Conservation (phyloP, 2,113 vertebrate species). For the Ifrita kowaldi region DNA sequence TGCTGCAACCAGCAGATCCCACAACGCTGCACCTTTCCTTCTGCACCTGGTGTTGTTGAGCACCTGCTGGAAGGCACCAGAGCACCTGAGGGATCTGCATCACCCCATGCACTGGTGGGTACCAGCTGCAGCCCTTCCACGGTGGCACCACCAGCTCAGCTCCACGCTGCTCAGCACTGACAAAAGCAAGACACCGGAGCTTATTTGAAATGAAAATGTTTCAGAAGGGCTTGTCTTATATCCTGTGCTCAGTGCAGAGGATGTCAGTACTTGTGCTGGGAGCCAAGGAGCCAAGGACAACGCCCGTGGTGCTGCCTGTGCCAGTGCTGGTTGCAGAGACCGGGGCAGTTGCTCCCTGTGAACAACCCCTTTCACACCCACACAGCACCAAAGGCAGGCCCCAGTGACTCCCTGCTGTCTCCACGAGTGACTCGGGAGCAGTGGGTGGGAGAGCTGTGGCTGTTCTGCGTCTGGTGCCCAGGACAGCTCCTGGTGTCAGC, state of each 20-base stretch:
- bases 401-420: background rate
- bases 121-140: background rate
- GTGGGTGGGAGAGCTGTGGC: background rate
- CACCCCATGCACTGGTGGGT: background rate
- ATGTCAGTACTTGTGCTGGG: background rate
- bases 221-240: background rate
- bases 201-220: background rate
- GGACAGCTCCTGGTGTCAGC: background rate
- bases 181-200: background rate
- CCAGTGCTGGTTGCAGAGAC: rapidly evolving
- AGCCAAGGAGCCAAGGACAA: background rate
- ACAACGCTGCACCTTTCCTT: background rate
- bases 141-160: background rate
- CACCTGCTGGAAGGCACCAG: background rate
- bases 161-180: background rate
- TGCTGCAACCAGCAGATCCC: background rate
- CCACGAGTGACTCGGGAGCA: background rate
- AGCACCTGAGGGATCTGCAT: background rate
- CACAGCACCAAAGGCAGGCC: background rate
- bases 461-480: background rate
- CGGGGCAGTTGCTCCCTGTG: rapidly evolving
- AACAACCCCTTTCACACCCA: background rate
- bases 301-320: rapidly evolving
- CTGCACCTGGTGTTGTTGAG: background rate
- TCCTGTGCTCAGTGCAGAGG: background rate